Percentiles rank a stretch among this genome's conserved stretches.
Evolutionary conservation across 2,888 invertebrate species (phyloP).

Genomic region (Brassicogethes aeneus): DNA sequence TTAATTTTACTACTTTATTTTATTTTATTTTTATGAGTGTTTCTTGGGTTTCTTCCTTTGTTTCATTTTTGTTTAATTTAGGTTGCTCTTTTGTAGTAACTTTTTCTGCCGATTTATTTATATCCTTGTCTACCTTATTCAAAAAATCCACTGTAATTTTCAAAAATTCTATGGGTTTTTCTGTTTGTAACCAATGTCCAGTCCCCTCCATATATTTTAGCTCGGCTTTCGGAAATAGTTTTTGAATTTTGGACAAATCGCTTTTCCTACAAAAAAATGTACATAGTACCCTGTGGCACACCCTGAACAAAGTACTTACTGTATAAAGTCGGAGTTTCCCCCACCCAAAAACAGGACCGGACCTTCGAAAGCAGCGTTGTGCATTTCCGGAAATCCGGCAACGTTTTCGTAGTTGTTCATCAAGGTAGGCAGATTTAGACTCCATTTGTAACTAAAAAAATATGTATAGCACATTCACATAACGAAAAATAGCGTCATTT

Average conservation of each 20-base stretch:
- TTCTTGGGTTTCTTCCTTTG: too few relatives aligned
- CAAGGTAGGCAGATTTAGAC: slow-evolving; percentile 68
- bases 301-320: slow-evolving; percentile 67
- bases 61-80: too few relatives aligned
- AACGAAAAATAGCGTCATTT: neutral
- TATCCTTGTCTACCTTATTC: too few relatives aligned
- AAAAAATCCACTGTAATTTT: slow-evolving; percentile 55
- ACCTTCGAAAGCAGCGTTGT: slow-evolving; percentile 38
- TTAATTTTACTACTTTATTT: too few relatives aligned
- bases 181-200: slow-evolving; percentile 91
- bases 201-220: slow-evolving; percentile 68
- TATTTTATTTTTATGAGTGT: too few relatives aligned
- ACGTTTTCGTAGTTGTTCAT: slow-evolving; percentile 57
- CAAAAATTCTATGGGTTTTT: slow-evolving; percentile 75
- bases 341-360: slow-evolving; percentile 82
- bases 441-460: slow-evolving; percentile 55
- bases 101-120: too few relatives aligned
- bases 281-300: too few relatives aligned
- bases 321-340: slow-evolving; percentile 68
- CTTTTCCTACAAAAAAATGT: slow-evolving; percentile 33
- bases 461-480: neutral
- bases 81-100: too few relatives aligned
- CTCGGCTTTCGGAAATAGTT: slow-evolving; percentile 63
- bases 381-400: slow-evolving; percentile 52
- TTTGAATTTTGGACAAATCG: slow-evolving; percentile 55